Evolutionary conservation across 2,797 vertebrate species (phyloP).

Genomic region (Etheostoma nigrum): DNA sequence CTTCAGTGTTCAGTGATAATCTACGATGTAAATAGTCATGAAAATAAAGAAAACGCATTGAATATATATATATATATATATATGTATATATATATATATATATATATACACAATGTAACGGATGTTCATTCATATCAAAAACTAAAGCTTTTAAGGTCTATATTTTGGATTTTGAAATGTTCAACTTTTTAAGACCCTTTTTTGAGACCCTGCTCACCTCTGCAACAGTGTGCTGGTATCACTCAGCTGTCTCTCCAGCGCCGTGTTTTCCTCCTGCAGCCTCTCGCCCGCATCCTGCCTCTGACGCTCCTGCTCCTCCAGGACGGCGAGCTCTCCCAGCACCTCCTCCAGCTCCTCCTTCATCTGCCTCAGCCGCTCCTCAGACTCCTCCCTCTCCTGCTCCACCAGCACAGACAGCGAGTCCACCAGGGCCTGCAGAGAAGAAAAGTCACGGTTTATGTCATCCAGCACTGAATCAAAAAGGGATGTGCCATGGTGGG

Average conservation of each 20-base stretch:
- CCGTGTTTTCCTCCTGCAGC: conserved; percentile 82
- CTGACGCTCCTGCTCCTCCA: conserved; percentile 87
- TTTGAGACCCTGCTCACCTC: conserved; percentile 74
- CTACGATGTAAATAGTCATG: too few relatives aligned
- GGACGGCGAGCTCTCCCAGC: conserved; percentile 87
- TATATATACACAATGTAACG: too few relatives aligned
- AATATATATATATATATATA: too few relatives aligned
- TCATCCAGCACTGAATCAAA: neutral
- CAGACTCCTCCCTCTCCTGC: conserved; percentile 86
- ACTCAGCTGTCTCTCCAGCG: conserved; percentile 78
- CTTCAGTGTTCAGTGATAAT: too few relatives aligned
- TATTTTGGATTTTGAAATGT: neutral
- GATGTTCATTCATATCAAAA: too few relatives aligned
- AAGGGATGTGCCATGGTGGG: neutral
- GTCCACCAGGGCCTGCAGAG: conserved; percentile 84
- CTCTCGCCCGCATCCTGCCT: conserved; percentile 75
- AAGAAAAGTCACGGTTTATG: neutral
- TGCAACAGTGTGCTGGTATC: conserved; percentile 78
- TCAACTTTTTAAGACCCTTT: too few relatives aligned
- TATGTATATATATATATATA: too few relatives aligned
- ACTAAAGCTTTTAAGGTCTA: neutral
- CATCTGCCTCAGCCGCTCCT: conserved; percentile 84
- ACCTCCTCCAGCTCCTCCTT: conserved; percentile 87
- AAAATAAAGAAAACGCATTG: too few relatives aligned
- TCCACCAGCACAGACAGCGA: conserved; percentile 83